Conservation (phyloP, 1,140 invertebrate genomes). For the Aethina tumida region DNA sequence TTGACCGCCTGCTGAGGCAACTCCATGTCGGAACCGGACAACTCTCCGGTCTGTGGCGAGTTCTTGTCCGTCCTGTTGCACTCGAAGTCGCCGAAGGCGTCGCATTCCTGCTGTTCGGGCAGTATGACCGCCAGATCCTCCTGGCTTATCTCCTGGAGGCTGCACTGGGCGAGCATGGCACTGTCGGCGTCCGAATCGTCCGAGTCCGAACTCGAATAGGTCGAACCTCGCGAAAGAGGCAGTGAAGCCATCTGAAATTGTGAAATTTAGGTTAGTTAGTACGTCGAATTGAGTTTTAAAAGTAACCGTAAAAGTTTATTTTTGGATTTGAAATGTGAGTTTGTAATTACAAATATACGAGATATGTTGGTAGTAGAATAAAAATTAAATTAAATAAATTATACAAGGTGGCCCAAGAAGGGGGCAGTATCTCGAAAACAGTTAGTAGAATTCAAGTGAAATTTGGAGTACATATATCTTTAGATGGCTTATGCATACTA, state of each 20-base stretch:
- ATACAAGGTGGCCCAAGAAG: too few relatives aligned
- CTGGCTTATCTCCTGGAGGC: slow-evolving; percentile 49
- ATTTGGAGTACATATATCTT: too few relatives aligned
- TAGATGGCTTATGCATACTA: too few relatives aligned
- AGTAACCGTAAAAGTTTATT: too few relatives aligned
- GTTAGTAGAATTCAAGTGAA: too few relatives aligned
- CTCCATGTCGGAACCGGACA: slow-evolving; percentile 59
- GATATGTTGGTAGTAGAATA: not conserved
- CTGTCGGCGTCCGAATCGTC: slow-evolving; percentile 30
- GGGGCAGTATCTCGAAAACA: too few relatives aligned
- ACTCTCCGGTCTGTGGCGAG: slow-evolving; percentile 36
- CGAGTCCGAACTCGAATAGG: slow-evolving; percentile 31
- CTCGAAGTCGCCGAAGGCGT: slow-evolving; percentile 53
- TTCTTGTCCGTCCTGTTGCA: slow-evolving; percentile 28
- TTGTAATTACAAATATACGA: not conserved
- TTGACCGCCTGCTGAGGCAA: slow-evolving; percentile 55
- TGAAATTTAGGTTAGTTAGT: slow-evolving; percentile 1
- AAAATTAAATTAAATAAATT: too few relatives aligned
- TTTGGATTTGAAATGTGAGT: too few relatives aligned
- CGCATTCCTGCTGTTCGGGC: slow-evolving; percentile 49
- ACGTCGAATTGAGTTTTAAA: too few relatives aligned
- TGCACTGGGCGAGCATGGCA: slow-evolving; percentile 29
- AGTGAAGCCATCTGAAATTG: slow-evolving; percentile 32
- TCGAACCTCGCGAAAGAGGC: slow-evolving; percentile 30
- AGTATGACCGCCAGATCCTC: slow-evolving; percentile 58